Conservation (phyloP, 2,113 vertebrate genomes). For the Myocastor coypus region DNA sequence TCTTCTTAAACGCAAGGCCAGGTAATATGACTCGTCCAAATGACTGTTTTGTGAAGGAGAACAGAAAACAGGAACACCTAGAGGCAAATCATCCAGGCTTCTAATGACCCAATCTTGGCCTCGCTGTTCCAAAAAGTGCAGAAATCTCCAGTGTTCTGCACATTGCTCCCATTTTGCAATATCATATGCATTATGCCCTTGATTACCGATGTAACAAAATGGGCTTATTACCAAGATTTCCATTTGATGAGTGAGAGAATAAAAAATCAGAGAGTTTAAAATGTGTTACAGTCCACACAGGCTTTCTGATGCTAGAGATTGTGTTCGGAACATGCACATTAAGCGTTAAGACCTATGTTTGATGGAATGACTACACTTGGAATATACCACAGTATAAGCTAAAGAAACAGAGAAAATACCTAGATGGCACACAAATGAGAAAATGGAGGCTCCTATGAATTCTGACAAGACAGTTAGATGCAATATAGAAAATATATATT, state of each 20-base stretch:
- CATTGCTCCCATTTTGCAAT: neutral
- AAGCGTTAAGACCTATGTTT: neutral
- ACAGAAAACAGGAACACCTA: neutral
- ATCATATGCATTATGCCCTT: neutral
- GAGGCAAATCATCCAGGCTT: neutral
- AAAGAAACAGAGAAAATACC: neutral
- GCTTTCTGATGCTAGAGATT: neutral
- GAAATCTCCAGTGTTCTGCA: neutral
- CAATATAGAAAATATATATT: slow-evolving; percentile 73
- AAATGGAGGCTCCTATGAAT: slow-evolving; percentile 64
- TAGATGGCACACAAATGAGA: slow-evolving; percentile 46
- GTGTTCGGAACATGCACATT: neutral
- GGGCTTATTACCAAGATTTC: slow-evolving; percentile 33
- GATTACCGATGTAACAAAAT: neutral
- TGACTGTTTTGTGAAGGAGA: neutral
- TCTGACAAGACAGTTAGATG: slow-evolving; percentile 65
- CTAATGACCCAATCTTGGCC: neutral
- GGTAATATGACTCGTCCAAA: neutral
- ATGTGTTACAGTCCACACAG: neutral
- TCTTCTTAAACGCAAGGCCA: neutral
- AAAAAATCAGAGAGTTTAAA: neutral
- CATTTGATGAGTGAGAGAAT: slow-evolving; percentile 21
- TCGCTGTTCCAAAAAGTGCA: neutral
- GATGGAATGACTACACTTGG: neutral
- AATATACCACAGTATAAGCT: slow-evolving; percentile 18